Base-by-base conservation (phyloP, 2,113 vertebrate genomes). In the Myotis davidii region DNA sequence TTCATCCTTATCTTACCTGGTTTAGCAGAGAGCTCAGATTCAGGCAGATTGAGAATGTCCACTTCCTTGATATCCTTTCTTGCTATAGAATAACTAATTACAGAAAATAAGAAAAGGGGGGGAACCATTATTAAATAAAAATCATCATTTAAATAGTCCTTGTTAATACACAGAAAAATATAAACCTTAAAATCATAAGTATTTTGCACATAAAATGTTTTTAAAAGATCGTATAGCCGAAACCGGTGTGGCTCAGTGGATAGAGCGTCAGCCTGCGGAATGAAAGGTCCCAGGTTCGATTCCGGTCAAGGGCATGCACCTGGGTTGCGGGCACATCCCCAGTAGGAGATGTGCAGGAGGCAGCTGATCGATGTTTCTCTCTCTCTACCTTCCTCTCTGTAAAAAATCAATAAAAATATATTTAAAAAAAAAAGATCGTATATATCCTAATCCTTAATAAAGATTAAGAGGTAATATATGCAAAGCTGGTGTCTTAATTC, bases 1-100 rank as follows among this genome's bases (percentile, higher is more conserved):
- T 39, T 73, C 39, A 78, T 48, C 77, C 77, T 79, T 96, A 29
- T 82, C 91, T 98, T 99, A 99, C 99, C 99, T 99, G 97, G 99
- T 93, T 98, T 99, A 93, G 96, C 94, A 70, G 98, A 98, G 65
- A 98, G 97, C 52, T 99, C 99, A 0, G 98, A 96, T 95, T 99
- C 99, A 95, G 98, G 97, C 85, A 98, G 85, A 95, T 72, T 98
- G 96, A 98, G 96, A 96, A 98, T 72, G 94, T 98, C 99, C 74
- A 99, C 85, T 56, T 99, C 98, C 82, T 99, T 98, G 97, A 99
- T 97, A 70, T 99, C 99, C 98, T 99, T 99, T 97, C 99, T 99
- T 86, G 98, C 97, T 97, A 99, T 98, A 0, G 99, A 99, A 94
- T 98, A 98, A 98, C 99, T 99, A 97, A 48, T 97, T 87, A 87